Base-by-base conservation (phyloP, 1,140 invertebrate species). In the Heliothis subflexa region DNA sequence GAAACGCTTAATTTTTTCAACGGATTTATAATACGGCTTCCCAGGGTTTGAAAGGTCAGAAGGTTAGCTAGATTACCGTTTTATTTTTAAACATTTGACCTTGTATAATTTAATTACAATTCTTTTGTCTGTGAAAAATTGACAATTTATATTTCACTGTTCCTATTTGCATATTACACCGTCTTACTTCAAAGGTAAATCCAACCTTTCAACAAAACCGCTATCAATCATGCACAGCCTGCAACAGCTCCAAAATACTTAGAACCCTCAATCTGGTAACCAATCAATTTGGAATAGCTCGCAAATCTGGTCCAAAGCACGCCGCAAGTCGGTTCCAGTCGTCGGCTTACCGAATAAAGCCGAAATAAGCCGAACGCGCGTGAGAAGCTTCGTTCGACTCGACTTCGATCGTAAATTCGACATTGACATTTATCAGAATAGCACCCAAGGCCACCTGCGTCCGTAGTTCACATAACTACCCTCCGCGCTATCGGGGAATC, bases 371-470 rank as follows among this genome's bases (percentile, higher is more conserved):
- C 18, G 71, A 74, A 74, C 54, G 55, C 45, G 55, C 14, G 54
- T 57, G 71, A 55, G 73, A 64, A 76, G 73, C 47, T 64, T 76
- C 40, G 25, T 55, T 72, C 52, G 73, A 76, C 47, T 72, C 70
- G 70, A 72, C 59, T 50, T 62, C 74, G 40, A 68, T 68, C 62
- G 61, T 68, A 77, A 77, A 77, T 57, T 59, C 52, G 64, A 25
- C 78, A 75, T 70, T 70, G 62, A 79, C 78, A 79, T 79, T 79
- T 75, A 79, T 70, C 72, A 71, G 55, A 76, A 76, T 49, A 49
- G 62, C 16, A n/a, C 62, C 40, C 62, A 79, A 79, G 78, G 78
- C 61, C 78, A 73, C 61, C 50, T 64, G 71, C 61, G 54, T 14
- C 78, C 72, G 62, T 66, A 64, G 76, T 71, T 73, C 72, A 79